Conservation (phyloP, 2,888 invertebrate species). For the Ischnus inquisitorius region DNA sequence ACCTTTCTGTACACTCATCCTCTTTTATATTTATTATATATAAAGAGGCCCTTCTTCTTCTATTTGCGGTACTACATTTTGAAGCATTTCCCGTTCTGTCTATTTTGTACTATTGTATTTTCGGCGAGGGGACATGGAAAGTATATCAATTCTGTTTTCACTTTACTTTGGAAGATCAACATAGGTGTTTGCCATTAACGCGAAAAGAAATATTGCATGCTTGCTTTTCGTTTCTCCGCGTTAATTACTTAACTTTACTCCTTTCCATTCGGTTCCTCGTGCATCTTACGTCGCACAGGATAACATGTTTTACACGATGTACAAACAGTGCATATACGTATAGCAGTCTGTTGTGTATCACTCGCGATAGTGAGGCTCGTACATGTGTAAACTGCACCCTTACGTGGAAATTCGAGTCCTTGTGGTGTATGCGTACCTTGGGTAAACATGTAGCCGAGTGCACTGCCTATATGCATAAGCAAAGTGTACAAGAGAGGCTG, state of each 20-base stretch:
- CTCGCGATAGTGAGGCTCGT: slow-evolving; percentile 6
- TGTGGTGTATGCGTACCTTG: slow-evolving; percentile 14
- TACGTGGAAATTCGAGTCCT: slow-evolving; percentile 29
- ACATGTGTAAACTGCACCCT: slow-evolving; percentile 44
- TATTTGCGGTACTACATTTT: background rate
- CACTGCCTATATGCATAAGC: slow-evolving; percentile 29
- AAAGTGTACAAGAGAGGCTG: slow-evolving; percentile 3
- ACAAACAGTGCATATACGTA: background rate
- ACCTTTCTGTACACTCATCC: slow-evolving; percentile 36
- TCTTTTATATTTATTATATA: background rate
- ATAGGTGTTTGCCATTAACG: background rate
- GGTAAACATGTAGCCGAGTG: slow-evolving; percentile 40
- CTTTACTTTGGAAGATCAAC: slow-evolving; percentile 12
- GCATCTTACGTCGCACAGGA: background rate
- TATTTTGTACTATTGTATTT: background rate
- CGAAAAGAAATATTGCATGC: background rate
- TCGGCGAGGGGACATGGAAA: background rate
- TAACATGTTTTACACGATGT: slow-evolving; percentile 2
- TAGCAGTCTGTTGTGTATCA: background rate
- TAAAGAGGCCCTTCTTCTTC: too few relatives aligned
- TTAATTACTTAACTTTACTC: background rate
- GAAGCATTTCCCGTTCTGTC: background rate
- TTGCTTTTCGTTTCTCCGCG: background rate
- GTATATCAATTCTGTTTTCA: slow-evolving; percentile 53
- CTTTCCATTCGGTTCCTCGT: background rate